Evolutionary conservation across 2,113 vertebrate genomes (phyloP), one percentile per base, ranked within the genome.

Genomic region (Canis aureus): DNA sequence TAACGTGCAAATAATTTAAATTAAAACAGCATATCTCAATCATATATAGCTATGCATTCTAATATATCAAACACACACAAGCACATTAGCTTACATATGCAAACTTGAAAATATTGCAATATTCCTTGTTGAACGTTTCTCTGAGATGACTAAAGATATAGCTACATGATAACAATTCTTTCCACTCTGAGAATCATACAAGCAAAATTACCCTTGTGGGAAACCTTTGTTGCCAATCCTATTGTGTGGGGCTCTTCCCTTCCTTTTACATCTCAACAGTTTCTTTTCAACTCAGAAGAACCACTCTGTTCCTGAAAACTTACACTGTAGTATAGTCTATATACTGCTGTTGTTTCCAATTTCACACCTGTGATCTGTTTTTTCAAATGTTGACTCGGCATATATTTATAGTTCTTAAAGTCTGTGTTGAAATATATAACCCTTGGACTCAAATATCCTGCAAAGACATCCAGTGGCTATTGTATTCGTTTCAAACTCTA

Each of bases 1-100:
- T 92, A 81, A 64, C 23, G 57, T 87, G 23, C 22, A 96, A 80
- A 81, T 87, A 85, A 64, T 83, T 85, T 97, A 96, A 93, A 94
- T 96, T 86, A 88, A 96, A 95, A 78, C 74, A 92, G 66, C 89
- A 29, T 29, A 55, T 97, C 84, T 89, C 84, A 66, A 53, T 95
- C 35, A 90, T 88, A 71, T 96, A 71, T 96, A 94, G 20, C 76
- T 88, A 38, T 90, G 8, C 1, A 59, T 1, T 89, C 8, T 73
- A 80, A 85, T 88, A 78, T 67, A 53, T 74, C 84, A 95, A 90
- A 84, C 74, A 23, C 13, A 55, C 2, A 76, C 16, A 49, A 64
- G 22, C 7, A 90, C 38, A 76, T 62, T 69, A 92, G 11, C 16
- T 29, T 89, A 57, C 13, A 32, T 11, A 60, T 38, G 35, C 1